Base-by-base conservation (phyloP, 2,113 vertebrate genomes). In the Anseranas semipalmata region DNA sequence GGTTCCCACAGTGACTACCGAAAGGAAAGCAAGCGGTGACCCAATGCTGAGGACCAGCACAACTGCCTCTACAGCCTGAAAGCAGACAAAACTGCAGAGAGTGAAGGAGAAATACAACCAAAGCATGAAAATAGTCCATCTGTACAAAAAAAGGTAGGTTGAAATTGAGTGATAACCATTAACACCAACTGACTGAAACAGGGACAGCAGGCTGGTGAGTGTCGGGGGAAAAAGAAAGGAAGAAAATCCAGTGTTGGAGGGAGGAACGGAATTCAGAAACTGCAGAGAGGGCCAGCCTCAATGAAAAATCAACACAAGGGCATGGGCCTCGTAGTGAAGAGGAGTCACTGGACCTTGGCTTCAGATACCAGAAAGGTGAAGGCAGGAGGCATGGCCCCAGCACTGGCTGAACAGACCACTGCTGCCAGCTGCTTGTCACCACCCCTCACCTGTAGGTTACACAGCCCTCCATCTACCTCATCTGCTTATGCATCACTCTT, bases 171-270 rank as follows among this genome's bases (percentile, higher is more conserved):
- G 19, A 79, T 65, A 85, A 43, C 41, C 39, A 35, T 63, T 59
- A 81, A 67, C 25, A 87, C 17, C 12, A 84, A 43, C 5, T 33
- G 22, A 45, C 50, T 55, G 16, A 35, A 87, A 85, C 12, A 4
- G 3, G 17, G 19, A 50, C 13, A 48, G n/a, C 2, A 7, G 33
- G 65, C 5, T 74, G 12, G 7, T 39, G 24, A 33, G 32, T 22
- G 18, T 60, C 5, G 2, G 5, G 2, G 3, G 3, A 2, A 4
- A 17, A 24, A 10, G 37, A 24, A 12, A 17, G 16, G 2, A 3
- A 4, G 14, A 77, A 8, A 53, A 80, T 15, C 21, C 37, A 33
- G 1, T 39, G 19, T 12, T 70, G 7, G 21, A 48, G 14, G 56
- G 30, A 71, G 27, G 77, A 11, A 88, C 59, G 12, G 37, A 48